Conservation (phyloP, 2,113 vertebrate genomes). For the Meriones unguiculatus region DNA sequence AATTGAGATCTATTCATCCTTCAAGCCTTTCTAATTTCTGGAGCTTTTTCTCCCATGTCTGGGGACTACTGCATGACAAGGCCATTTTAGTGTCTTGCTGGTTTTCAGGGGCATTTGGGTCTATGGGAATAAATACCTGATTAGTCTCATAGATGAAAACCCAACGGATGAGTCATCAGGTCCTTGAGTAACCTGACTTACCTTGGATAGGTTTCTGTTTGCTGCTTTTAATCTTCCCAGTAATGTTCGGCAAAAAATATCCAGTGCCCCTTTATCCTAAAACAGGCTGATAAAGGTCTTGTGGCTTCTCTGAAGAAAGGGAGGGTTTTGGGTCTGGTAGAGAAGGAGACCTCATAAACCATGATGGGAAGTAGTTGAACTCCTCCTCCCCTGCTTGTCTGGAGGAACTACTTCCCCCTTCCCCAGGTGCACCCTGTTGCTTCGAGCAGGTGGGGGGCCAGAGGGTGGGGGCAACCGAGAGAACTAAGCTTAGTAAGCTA, state of each 20-base stretch:
- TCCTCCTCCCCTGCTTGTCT: not conserved
- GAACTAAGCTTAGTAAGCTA: not conserved
- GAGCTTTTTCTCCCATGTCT: not conserved
- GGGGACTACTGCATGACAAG: not conserved
- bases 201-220: not conserved
- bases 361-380: not conserved
- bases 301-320: not conserved
- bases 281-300: not conserved
- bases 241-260: not conserved
- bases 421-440: not conserved
- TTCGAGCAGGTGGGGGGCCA: not conserved
- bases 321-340: not conserved
- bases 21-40: not conserved
- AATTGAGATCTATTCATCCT: not conserved
- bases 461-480: not conserved
- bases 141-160: not conserved
- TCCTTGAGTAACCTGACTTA: not conserved
- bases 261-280: not conserved
- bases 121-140: not conserved
- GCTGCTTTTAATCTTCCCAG: not conserved
- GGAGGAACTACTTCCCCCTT: not conserved
- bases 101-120: not conserved
- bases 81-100: not conserved
- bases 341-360: not conserved
- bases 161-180: not conserved